These are phyloP conservation scores for Cossypha dichroa DNA, from an alignment of 2,797 vertebrate species.

Conservation along the genomic window DNA sequence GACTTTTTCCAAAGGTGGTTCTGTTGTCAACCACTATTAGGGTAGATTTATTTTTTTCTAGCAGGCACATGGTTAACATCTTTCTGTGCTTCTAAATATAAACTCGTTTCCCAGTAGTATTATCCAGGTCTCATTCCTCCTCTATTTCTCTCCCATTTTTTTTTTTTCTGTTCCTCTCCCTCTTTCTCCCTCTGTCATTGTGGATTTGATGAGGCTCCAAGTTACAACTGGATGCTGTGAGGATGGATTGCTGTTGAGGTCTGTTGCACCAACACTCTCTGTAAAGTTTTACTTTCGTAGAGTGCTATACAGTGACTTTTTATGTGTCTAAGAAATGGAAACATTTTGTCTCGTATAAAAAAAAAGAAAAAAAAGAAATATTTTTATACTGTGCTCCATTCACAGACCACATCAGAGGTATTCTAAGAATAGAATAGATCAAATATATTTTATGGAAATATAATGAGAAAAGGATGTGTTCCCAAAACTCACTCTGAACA, in stretches of 20 bases:
- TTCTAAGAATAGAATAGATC: slow-evolving; percentile 96
- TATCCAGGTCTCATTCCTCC: slow-evolving; percentile 24
- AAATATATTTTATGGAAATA: slow-evolving; percentile 94
- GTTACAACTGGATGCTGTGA: not conserved
- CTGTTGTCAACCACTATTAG: slow-evolving; percentile 52
- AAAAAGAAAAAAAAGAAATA: slow-evolving; percentile 74
- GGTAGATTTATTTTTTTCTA: slow-evolving; percentile 39
- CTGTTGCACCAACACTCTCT: slow-evolving; percentile 59
- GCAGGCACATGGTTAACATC: slow-evolving; percentile 63
- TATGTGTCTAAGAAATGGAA: slow-evolving; percentile 83
- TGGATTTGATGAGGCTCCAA: slow-evolving; percentile 35
- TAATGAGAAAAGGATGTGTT: slow-evolving; percentile 99
- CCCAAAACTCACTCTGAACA: slow-evolving; percentile 89
- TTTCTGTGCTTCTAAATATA: slow-evolving; percentile 70
- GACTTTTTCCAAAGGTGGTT: slow-evolving; percentile 58
- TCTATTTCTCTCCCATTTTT: not conserved
- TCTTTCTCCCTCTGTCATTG: slow-evolving; percentile 45
- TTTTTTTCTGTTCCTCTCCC: not conserved
- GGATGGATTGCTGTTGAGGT: slow-evolving; percentile 46
- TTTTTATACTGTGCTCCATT: slow-evolving; percentile 85
- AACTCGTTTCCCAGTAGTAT: slow-evolving; percentile 32
- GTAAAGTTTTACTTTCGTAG: slow-evolving; percentile 78
- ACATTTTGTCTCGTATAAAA: slow-evolving; percentile 84
- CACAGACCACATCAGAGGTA: slow-evolving; percentile 88
- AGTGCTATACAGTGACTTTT: slow-evolving; percentile 75